Conservation (phyloP, 2,888 invertebrate genomes). For the Trimorus sp. region DNA sequence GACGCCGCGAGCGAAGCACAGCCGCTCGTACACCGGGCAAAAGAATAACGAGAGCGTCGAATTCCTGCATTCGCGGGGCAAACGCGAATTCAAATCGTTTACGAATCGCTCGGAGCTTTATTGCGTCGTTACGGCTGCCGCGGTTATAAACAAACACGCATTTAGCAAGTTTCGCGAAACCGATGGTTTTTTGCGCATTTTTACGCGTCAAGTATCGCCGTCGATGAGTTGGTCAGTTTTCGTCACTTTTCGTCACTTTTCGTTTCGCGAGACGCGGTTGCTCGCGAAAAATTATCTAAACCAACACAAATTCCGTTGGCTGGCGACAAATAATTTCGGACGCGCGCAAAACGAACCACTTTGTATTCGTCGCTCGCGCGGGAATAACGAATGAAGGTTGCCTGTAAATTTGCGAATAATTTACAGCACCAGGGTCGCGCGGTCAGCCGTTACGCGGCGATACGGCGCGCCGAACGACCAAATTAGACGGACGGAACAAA, state of each 20-base stretch:
- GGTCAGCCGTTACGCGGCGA: constrained; percentile 48
- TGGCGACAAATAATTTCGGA: constrained; percentile 44
- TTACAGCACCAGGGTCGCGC: constrained; percentile 35
- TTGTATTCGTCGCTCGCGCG: constrained; percentile 58
- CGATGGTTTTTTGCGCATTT: not conserved
- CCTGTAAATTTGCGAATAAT: constrained; percentile 63
- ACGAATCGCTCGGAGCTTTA: constrained; percentile 59
- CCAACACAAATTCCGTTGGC: no score
- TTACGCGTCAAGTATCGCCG: not conserved
- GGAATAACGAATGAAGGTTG: constrained; percentile 60
- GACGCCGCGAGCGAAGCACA: constrained; percentile 15
- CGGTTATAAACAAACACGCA: constrained; percentile 34
- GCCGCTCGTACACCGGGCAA: not conserved
- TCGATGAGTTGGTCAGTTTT: no score
- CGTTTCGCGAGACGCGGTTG: no score
- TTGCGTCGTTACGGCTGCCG: constrained; percentile 56
- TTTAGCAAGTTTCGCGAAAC: not conserved
- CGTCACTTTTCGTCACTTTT: not conserved
- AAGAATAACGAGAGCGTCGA: constrained; percentile 57
- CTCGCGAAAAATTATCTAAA: no score
- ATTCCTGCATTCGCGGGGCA: constrained; percentile 49
- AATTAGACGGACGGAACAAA: constrained; percentile 3
- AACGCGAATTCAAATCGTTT: constrained; percentile 63
- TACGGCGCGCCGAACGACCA: constrained; percentile 2
- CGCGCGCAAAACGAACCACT: constrained; percentile 52